Base-by-base conservation (phyloP, 2,888 invertebrate genomes). In the Macrosiphum euphorbiae region DNA sequence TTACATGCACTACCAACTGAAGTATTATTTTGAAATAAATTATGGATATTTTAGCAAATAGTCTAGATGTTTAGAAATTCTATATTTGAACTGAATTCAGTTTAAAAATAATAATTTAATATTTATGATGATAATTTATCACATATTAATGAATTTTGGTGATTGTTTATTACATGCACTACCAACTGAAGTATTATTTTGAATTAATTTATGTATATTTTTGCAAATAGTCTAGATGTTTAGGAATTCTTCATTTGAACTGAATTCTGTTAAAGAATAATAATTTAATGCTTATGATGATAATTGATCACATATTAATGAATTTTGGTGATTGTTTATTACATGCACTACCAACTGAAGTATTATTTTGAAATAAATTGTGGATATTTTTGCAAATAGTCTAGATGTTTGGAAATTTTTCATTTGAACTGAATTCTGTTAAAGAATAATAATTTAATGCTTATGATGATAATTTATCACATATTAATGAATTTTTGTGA, bases 271-370 rank as follows among this genome's bases (percentile, higher is more conserved):
- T 52, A 3, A 55, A 0, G 24, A 28, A 28, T 0, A 24, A 8
- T 8, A 41, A 7, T 58, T 7, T 58, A 47, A 55, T 85, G 35
- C 78, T 55, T 85, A 91, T 91, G 91, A 91, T 91, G 41, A 41
- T 85, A 50, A 47, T 41, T 88, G 78, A 41, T 92, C 61, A 92
- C 92, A 28, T 4, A 28, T 61, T 0, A 11, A 86, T 61, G 87
- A 92, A 35, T 67, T 88, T 50, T 16, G 28, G 35, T 92, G 92
- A 92, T 92, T 84, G 50, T 52, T 88, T 88, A 88, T 92, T 52
- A 92, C 92, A 92, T 92, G 92, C 88, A 88, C 78, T 88, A 67
- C 89, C 89, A 92, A 92, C 89, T 92, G 92, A 93, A 85, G 78
- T 28, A 92, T 92, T 67, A 67, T 52, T 58, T 89, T 58, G 3